Conservation (phyloP, 1,140 invertebrate genomes). For the Adoxophyes honmai region DNA sequence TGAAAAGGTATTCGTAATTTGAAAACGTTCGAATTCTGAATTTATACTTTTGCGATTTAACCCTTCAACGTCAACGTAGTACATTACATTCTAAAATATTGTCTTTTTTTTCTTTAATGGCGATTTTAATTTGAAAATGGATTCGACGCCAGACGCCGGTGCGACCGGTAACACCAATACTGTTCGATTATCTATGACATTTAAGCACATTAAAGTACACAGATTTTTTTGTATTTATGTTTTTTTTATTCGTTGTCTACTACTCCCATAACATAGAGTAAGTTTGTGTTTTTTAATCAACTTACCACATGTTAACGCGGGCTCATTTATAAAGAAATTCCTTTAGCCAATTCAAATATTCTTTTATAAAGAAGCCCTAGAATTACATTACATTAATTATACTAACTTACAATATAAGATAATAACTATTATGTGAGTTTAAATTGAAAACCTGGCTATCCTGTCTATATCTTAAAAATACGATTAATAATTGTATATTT, state of each 20-base stretch:
- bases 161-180: conserved; percentile 55
- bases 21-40: not conserved
- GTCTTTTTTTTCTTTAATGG: conserved; percentile 16
- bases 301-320: conserved; percentile 38
- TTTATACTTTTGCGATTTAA: not conserved
- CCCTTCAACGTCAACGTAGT: not conserved
- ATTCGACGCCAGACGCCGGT: conserved; percentile 43
- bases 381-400: conserved; percentile 73
- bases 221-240: conserved; percentile 67
- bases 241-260: conserved; percentile 69
- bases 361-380: conserved; percentile 46
- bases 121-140: conserved; percentile 48
- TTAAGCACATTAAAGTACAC: conserved; percentile 62
- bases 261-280: conserved; percentile 52
- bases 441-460: conserved; percentile 76
- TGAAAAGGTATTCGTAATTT: conserved; percentile 1
- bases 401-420: conserved; percentile 60
- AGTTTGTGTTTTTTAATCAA: conserved; percentile 24
- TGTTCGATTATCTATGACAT: conserved; percentile 62
- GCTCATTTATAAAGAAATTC: conserved; percentile 26
- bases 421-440: conserved; percentile 60
- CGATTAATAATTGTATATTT: conserved; percentile 71
- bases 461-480: conserved; percentile 66
- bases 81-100: conserved; percentile 9
- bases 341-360: conserved; percentile 6